phyloP scores from a whole-genome alignment of 2,797 vertebrate genomes.

The Trichosurus vulpecula region DNA sequence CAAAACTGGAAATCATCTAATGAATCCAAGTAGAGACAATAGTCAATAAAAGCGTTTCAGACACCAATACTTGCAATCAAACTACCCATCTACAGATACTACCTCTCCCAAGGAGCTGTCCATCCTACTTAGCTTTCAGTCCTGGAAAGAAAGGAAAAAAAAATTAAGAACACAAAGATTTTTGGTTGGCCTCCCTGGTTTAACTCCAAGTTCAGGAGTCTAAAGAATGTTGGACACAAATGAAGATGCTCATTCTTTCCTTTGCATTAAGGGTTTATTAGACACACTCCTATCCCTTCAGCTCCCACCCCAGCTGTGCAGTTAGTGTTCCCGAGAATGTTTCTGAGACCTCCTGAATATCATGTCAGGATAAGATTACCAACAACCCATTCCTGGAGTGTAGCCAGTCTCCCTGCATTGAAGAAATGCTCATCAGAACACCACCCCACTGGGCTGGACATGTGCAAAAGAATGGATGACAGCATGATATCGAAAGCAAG shows the following conservation, averaged over 20 bases:
- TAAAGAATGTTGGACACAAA: background rate
- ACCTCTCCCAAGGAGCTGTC: background rate
- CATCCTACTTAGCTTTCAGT: background rate
- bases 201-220: background rate
- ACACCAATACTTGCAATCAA: background rate
- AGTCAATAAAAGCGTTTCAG: background rate
- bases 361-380: background rate
- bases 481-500: background rate
- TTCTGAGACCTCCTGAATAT: background rate
- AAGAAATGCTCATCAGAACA: constrained; percentile 3
- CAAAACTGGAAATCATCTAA: background rate
- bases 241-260: background rate
- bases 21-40: background rate
- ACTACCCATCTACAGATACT: background rate
- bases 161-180: background rate
- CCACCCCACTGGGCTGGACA: background rate
- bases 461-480: background rate
- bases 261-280: background rate
- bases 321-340: background rate
- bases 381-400: background rate
- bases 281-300: background rate
- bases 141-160: background rate
- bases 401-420: background rate
- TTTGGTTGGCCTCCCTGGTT: background rate
- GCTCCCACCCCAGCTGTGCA: background rate